A percentile compares a stretch with the other conserved stretches of the same genome.
Conservation (phyloP, 2,797 vertebrate species). For the Sebastes trivittatus region DNA sequence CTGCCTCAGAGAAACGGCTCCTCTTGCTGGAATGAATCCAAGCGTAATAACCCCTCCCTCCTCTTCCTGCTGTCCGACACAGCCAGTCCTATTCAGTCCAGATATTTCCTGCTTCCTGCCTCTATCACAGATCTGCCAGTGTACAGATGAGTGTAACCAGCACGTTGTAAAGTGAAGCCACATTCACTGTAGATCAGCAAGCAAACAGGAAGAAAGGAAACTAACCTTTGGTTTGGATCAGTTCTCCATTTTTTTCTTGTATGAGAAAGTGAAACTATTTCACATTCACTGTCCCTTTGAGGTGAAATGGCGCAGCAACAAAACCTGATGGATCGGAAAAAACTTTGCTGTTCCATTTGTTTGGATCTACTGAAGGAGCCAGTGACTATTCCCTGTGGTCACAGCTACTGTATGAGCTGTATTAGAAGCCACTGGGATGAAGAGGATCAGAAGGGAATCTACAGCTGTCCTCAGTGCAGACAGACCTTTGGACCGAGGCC, state of each 20-base stretch:
- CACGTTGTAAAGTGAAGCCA: background rate
- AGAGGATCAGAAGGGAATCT: too few relatives aligned
- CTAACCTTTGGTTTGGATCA: background rate
- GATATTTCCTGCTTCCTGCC: background rate
- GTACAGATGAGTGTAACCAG: background rate
- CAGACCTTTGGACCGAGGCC: too few relatives aligned
- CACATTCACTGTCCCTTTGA: background rate
- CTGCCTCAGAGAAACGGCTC: background rate
- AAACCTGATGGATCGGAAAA: slow-evolving; percentile 2
- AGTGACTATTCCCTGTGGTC: slow-evolving; percentile 24
- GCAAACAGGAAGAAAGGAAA: background rate
- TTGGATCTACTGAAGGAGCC: slow-evolving; percentile 21
- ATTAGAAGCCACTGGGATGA: background rate
- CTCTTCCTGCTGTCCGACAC: background rate
- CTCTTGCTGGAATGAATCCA: background rate
- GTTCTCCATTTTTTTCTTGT: background rate
- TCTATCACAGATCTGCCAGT: background rate
- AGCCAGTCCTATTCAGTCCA: background rate
- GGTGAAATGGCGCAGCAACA: slow-evolving; percentile 24
- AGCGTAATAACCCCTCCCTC: background rate
- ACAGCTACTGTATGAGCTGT: slow-evolving; percentile 25
- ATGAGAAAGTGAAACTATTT: slow-evolving; percentile 21
- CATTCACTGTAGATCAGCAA: background rate
- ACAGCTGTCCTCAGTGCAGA: too few relatives aligned
- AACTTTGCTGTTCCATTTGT: slow-evolving; percentile 36